Percentiles rank a stretch among this genome's conserved stretches.
Conservation (phyloP, 2,888 invertebrate species). For the Aporophyla lueneburgensis region DNA sequence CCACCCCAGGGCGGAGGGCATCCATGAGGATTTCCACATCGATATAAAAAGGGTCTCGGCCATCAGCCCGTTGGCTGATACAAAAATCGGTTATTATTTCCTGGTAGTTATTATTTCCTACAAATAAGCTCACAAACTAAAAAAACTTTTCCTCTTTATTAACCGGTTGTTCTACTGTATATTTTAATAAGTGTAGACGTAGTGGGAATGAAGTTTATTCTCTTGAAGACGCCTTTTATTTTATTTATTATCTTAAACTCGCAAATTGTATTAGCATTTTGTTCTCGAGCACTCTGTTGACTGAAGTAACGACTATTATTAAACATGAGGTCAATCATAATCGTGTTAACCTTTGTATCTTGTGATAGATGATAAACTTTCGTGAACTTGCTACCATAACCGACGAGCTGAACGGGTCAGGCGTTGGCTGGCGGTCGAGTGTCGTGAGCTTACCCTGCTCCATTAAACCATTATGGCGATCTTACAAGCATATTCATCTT, state of each 20-base stretch:
- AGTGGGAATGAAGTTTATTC: constrained; percentile 6
- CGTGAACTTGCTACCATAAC: constrained; percentile 50
- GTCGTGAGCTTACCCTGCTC: constrained; percentile 37
- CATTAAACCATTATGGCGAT: constrained; percentile 38
- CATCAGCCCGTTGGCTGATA: too few species aligned
- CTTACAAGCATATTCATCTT: constrained; percentile 34
- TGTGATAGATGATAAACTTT: constrained; percentile 53
- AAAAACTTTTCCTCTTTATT: too few species aligned
- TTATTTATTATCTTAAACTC: constrained; percentile 2
- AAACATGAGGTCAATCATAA: constrained; percentile 44
- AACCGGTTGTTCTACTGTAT: too few species aligned
- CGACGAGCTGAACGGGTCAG: constrained; percentile 12
- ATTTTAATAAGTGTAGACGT: neutral
- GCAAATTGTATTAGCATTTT: constrained; percentile 39
- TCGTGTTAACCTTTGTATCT: constrained; percentile 44
- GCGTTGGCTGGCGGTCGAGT: constrained; percentile 40
- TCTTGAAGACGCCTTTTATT: neutral
- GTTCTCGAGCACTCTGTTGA: constrained; percentile 4
- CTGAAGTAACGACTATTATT: constrained; percentile 25
- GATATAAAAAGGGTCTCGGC: too few species aligned
- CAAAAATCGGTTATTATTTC: too few species aligned
- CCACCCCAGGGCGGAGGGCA: too few species aligned
- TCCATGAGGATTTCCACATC: too few species aligned
- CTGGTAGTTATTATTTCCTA: too few species aligned
- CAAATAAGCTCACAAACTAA: too few species aligned